Base-by-base conservation (phyloP, 2,797 vertebrate species). In the Florisuga fusca region DNA sequence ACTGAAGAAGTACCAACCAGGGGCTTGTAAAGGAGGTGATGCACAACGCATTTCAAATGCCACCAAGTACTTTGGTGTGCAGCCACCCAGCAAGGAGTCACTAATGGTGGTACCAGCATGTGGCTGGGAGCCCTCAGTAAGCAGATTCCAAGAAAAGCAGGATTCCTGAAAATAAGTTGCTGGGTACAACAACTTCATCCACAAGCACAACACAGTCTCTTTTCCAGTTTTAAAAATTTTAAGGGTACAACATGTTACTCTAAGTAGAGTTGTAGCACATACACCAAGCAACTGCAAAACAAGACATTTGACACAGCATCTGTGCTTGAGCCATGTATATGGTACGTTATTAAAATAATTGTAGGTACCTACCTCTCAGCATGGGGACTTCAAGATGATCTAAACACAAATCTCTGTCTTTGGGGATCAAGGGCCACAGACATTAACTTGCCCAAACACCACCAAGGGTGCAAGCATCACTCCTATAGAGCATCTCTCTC, bases 191-290 rank as follows among this genome's bases (percentile, higher is more conserved):
- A 83, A 82, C 45, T 58, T 48, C 57, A 74, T 20, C 41, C 2
- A 0, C 34, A 71, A 58, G 45, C n/a, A 64, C 21, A 51, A 2
- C 21, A 22, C 7, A 5, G 9, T 4, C 18, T 51, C n/a, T 85
- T 45, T 41, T 43, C 54, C 38, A 76, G 58, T 36, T 89, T 80
- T 4, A 6, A 13, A 54, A 58, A 34, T 55, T 95, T 77, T 54
- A 33, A 54, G 64, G 29, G 23, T 1, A 0, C 17, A 46, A 57
- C 6, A 5, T 7, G 9, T n/a, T 57, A 61, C 17, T 16, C 29
- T 31, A 64, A 66, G 38, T 34, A 36, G 38, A 80, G 53, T 15
- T 64, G 50, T 22, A n/a, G 66, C 43, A 68, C 5, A 2, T 1
- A 16, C 31, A 53, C 1, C 2, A 19, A 17, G 6, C 2, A 1